Base-by-base conservation (phyloP, 2,797 vertebrate species). In the Meda fulgida region DNA sequence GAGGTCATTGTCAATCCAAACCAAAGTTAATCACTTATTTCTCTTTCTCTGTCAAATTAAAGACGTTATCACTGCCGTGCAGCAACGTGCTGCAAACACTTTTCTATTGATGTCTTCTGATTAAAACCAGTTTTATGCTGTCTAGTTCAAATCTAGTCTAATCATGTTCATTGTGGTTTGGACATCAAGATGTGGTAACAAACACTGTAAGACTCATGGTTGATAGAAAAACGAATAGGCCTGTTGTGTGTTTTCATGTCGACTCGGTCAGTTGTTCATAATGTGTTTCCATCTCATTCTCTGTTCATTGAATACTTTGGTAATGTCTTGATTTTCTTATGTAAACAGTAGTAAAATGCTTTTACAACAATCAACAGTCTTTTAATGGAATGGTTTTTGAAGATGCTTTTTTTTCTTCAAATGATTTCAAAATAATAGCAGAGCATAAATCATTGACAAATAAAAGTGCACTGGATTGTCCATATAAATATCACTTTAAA, bases 261-360 rank as follows among this genome's bases (percentile, higher is more conserved):
- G 16, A 67, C 36, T 69, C 16, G 26, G 23, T 29, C 36, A 4
- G 7, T 75, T 31, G 36, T 38, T 71, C 34, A 18, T 58, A 34
- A 5, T 73, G 80, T 82, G 40, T 75, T 72, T 81, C 38, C 2
- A 58, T 72, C 58, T 36, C 18, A 72, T 63, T 63, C 69, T 36
- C 70, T 83, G 55, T 83, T 38, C 55, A 66, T 19, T 83, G 43
- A 65, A 83, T 51, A 83, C 19, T 26, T 48, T 75, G 58, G 70
- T 75, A 65, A 75, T 65, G 81, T 83, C 19, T 82, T 82, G 69
- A 48, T 75, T 75, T 51, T 83, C 53, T 75, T 65, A 75, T 83
- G 80, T 58, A 65, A 82, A 75, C 55, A 26, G 31, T 36, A 83
- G 81, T 83, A 83, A 75, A 75, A 66, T 38, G 21, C 10, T 66